A percentile compares a stretch with the other conserved stretches of the same genome.
These are phyloP conservation scores for Cyanistes caeruleus DNA, from an alignment of 2,113 vertebrate species.

Conservation along the genomic window DNA sequence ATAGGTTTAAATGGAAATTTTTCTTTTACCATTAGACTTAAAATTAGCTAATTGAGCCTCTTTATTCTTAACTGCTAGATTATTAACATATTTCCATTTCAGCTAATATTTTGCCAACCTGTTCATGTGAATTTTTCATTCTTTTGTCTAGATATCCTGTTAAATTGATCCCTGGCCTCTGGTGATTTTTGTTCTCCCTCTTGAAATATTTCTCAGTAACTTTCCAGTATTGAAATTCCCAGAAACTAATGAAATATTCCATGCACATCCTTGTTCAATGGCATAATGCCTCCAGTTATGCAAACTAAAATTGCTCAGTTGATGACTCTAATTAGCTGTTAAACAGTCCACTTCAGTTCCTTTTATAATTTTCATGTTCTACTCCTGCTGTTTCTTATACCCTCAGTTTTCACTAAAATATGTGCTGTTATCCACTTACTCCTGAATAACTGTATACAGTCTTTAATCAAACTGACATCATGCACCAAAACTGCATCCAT, in stretches of 20 bases:
- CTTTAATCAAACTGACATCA: conserved; percentile 21
- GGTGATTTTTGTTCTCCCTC: neutral
- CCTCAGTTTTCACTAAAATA: conserved; percentile 1
- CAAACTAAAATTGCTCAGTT: conserved; percentile 25
- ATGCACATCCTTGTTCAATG: neutral
- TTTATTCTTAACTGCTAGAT: neutral
- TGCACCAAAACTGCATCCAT: neutral
- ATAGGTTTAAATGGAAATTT: neutral
- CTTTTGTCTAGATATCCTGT: neutral
- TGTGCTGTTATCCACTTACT: neutral
- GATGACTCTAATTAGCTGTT: conserved; percentile 59
- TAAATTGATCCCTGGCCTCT: neutral
- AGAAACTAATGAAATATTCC: conserved; percentile 14
- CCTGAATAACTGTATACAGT: neutral
- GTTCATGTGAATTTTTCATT: neutral
- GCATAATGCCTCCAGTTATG: conserved; percentile 14
- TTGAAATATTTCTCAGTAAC: neutral
- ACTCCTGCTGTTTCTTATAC: conserved; percentile 27
- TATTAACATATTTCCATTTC: neutral
- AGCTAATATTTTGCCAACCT: neutral
- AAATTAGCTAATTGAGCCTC: neutral
- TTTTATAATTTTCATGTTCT: conserved; percentile 6
- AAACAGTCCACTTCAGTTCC: conserved; percentile 30
- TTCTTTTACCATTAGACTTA: neutral
- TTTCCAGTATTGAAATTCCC: neutral